Conservation (phyloP, 2,888 invertebrate species). For the Trypoxylon attenuatum region DNA sequence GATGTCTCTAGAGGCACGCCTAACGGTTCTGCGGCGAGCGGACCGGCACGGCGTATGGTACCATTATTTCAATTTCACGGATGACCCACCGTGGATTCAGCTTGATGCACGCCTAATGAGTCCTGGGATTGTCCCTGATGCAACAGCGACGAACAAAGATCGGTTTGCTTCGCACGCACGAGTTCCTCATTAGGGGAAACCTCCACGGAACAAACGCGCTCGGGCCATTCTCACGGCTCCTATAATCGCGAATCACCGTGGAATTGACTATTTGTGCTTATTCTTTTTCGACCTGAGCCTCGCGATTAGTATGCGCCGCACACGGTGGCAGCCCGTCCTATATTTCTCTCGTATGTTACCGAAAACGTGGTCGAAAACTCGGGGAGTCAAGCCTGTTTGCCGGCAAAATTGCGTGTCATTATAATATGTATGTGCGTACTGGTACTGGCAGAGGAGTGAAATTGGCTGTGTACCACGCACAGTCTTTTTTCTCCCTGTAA, state of each 20-base stretch:
- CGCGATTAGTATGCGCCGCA: too few relatives aligned
- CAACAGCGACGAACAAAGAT: constrained; percentile 38
- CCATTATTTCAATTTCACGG: constrained; percentile 61
- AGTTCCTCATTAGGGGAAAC: constrained; percentile 44
- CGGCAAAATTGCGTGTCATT: too few relatives aligned
- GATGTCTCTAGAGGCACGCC: constrained; percentile 36
- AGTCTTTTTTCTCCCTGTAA: too few relatives aligned
- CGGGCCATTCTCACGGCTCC: constrained; percentile 39
- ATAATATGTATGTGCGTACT: too few relatives aligned
- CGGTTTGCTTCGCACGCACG: constrained; percentile 42
- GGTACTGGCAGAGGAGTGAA: too few relatives aligned
- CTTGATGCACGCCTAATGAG: constrained; percentile 50
- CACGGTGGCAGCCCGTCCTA: too few relatives aligned
- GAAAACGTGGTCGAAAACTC: too few relatives aligned
- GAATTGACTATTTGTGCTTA: too few relatives aligned
- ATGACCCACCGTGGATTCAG: constrained; percentile 42
- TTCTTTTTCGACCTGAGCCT: too few relatives aligned
- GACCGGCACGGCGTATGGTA: constrained; percentile 32
- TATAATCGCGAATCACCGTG: constrained; percentile 44
- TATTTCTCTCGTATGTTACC: too few relatives aligned
- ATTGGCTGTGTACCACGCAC: too few relatives aligned
- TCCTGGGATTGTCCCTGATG: constrained; percentile 41
- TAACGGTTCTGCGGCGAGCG: constrained; percentile 39
- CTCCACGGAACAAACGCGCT: constrained; percentile 37
- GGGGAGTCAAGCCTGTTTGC: too few relatives aligned